Conservation (phyloP, 2,888 invertebrate genomes). For the Netelia inedita region DNA sequence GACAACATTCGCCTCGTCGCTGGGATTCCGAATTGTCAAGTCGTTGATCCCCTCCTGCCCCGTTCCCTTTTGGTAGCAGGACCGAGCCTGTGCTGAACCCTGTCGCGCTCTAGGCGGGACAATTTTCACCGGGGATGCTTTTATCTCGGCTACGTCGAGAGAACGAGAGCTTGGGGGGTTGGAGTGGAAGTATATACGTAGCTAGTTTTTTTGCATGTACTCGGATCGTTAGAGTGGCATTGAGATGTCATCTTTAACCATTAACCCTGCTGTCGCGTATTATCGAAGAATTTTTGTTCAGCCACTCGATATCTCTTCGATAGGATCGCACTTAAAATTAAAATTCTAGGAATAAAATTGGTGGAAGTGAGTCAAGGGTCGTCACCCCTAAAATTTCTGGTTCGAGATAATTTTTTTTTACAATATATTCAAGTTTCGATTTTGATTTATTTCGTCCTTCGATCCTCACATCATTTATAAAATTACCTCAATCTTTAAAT, state of each 20-base stretch:
- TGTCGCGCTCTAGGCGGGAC: conserved; percentile 11
- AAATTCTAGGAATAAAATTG: too few species aligned
- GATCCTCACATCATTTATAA: conserved; percentile 70
- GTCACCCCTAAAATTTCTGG: too few species aligned
- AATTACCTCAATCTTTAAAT: conserved; percentile 81
- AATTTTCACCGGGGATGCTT: conserved; percentile 50
- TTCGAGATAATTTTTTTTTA: too few species aligned
- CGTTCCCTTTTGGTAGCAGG: conserved; percentile 44
- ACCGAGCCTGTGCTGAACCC: conserved; percentile 33
- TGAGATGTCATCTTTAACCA: conserved; percentile 32
- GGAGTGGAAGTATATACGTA: background rate
- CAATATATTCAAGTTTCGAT: too few species aligned
- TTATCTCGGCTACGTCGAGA: conserved; percentile 9
- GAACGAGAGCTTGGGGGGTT: conserved; percentile 1
- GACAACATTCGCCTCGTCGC: conserved; percentile 83
- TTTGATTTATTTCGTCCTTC: too few species aligned
- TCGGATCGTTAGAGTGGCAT: conserved; percentile 3
- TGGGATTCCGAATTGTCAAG: conserved; percentile 79
- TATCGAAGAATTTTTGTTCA: background rate
- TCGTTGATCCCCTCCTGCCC: conserved; percentile 41
- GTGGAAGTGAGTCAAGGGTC: too few species aligned
- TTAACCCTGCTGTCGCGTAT: background rate
- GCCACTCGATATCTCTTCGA: too few species aligned
- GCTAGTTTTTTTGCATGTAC: conserved; percentile 37
- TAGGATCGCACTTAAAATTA: too few species aligned